Conservation (phyloP, 2,888 invertebrate species). For the Lasius fuliginosus region DNA sequence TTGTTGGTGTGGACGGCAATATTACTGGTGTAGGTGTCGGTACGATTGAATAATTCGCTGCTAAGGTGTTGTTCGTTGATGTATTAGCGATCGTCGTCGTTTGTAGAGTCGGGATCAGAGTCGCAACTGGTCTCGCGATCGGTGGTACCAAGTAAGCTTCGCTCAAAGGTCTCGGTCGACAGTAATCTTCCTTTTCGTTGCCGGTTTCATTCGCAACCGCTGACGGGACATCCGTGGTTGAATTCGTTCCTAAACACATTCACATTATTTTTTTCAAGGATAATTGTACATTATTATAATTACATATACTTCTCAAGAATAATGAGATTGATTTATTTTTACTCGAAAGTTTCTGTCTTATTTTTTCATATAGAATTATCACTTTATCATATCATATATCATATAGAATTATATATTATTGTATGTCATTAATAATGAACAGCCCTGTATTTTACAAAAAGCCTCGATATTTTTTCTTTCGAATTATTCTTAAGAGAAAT, state of each 20-base stretch:
- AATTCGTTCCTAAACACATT: conserved; percentile 7
- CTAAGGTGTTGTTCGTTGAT: conserved; percentile 70
- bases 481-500: background rate
- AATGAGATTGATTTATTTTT: background rate
- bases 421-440: background rate
- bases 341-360: background rate
- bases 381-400: background rate
- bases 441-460: background rate
- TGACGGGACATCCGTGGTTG: conserved; percentile 56
- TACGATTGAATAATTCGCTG: conserved; percentile 81
- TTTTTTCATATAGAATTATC: background rate
- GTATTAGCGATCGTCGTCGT: conserved; percentile 70
- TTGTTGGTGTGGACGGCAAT: conserved; percentile 63
- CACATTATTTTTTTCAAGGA: background rate
- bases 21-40: conserved; percentile 80
- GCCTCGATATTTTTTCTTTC: background rate
- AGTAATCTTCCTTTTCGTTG: conserved; percentile 85
- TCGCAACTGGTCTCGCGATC: conserved; percentile 85
- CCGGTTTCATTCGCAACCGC: conserved; percentile 66
- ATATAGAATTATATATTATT: background rate
- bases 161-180: conserved; percentile 86
- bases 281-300: background rate
- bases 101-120: conserved; percentile 75
- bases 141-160: conserved; percentile 87
- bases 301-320: background rate